Evolutionary conservation across 1,140 invertebrate species (phyloP).

Genomic region (Zaprionus camerounensis): DNA sequence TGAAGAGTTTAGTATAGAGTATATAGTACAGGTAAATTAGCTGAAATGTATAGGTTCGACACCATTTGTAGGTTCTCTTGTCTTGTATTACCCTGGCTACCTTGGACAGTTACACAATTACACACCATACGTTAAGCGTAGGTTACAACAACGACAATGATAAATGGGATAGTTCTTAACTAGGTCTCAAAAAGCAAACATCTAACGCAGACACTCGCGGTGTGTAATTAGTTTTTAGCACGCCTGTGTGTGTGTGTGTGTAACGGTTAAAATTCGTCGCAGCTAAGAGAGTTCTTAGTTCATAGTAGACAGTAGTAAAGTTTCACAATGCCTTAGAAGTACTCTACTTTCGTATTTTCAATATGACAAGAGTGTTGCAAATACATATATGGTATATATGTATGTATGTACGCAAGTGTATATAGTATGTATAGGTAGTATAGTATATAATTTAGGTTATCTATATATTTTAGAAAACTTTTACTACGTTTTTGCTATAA

Average conservation of each 20-base stretch:
- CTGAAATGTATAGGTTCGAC: conserved; percentile 15
- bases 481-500: conserved; percentile 11
- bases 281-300: conserved; percentile 28
- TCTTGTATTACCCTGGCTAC: conserved; percentile 66
- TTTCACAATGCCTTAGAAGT: conserved; percentile 41
- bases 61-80: conserved; percentile 4
- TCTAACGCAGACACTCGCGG: conserved; percentile 2
- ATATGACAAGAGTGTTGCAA: conserved; percentile 35
- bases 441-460: conserved; percentile 34
- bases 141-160: conserved; percentile 53
- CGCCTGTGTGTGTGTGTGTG: conserved; percentile 2
- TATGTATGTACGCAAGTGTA: conserved; percentile 44
- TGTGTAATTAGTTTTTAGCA: conserved; percentile 14
- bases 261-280: conserved; percentile 41
- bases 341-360: conserved; percentile 46
- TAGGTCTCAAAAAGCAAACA: conserved; percentile 26
- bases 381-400: conserved; percentile 41
- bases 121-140: conserved; percentile 20
- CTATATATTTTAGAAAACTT: conserved; percentile 31
- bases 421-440: conserved; percentile 38
- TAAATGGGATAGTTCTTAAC: conserved; percentile 32
- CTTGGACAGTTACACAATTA: conserved; percentile 49
- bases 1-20: conserved; percentile 47
- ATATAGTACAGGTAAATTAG: conserved; percentile 11
- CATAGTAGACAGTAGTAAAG: conserved; percentile 44